Conservation (phyloP, 1,140 invertebrate species). For the Stenopsyche tienmushanensis region DNA sequence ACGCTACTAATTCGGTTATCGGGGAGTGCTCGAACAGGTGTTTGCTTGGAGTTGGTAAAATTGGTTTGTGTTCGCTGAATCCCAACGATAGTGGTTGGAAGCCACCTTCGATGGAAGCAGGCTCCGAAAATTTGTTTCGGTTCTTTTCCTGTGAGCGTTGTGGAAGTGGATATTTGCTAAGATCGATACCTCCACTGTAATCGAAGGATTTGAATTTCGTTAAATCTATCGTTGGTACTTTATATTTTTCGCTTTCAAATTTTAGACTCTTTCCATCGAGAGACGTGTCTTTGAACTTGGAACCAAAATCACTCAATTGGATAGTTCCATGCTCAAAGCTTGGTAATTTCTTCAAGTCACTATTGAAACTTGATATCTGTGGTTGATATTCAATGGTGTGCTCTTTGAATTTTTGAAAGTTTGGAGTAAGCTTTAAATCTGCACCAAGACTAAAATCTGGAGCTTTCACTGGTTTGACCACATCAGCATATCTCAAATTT, state of each 20-base stretch:
- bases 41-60: slow-evolving; percentile 13
- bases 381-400: background rate
- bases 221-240: slow-evolving; percentile 12
- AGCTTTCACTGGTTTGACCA: slow-evolving; percentile 19
- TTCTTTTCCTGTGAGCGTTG: slow-evolving; percentile 1
- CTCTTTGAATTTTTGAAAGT: slow-evolving; percentile 6
- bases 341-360: slow-evolving; percentile 18
- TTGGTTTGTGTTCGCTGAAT: slow-evolving; percentile 9
- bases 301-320: slow-evolving; percentile 24
- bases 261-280: slow-evolving; percentile 13
- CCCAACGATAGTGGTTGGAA: slow-evolving; percentile 28
- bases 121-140: slow-evolving; percentile 32
- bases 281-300: background rate
- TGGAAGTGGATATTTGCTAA: background rate
- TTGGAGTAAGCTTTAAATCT: slow-evolving; percentile 23
- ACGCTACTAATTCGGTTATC: slow-evolving; percentile 20
- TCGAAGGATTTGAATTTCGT: slow-evolving; percentile 23
- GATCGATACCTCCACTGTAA: background rate
- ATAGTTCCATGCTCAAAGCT: slow-evolving; percentile 19
- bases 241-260: slow-evolving; percentile 12
- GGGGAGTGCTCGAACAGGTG: slow-evolving; percentile 25
- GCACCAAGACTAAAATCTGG: slow-evolving; percentile 16
- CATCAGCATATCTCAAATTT: slow-evolving; percentile 25
- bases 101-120: slow-evolving; percentile 30
- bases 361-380: slow-evolving; percentile 5